Percentiles rank a stretch among this genome's conserved stretches.
These are phyloP conservation scores for Darevskia mixta DNA, from an alignment of 2,797 vertebrate species.

Conservation along the genomic window DNA sequence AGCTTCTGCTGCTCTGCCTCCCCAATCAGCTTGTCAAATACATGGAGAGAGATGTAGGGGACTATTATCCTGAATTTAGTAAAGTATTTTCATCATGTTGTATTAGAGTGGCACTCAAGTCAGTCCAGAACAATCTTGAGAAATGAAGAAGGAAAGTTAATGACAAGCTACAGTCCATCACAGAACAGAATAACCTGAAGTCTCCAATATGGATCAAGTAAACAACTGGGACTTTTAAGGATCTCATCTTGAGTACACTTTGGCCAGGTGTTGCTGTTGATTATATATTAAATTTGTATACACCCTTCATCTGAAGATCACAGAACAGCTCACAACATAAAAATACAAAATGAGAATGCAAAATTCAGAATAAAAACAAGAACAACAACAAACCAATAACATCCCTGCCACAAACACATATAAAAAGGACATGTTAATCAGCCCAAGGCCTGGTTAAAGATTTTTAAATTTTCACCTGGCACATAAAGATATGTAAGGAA, in stretches of 20 bases:
- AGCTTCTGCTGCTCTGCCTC: not conserved
- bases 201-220: not conserved
- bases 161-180: not conserved
- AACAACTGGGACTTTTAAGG: not conserved
- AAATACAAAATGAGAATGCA: no score
- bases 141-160: not conserved
- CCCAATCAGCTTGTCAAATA: not conserved
- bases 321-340: no score
- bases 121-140: not conserved
- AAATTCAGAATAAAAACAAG: no score
- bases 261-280: not conserved
- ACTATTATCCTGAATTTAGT: not conserved
- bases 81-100: not conserved
- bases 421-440: no score
- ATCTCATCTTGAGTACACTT: not conserved
- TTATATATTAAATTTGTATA: no score
- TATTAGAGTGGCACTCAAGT: not conserved
- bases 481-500: no score
- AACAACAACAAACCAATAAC: no score
- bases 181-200: not conserved
- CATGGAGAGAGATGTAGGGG: not conserved
- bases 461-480: no score
- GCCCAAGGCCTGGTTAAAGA: no score
- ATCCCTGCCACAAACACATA: no score
- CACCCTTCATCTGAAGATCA: no score